Base-by-base conservation (phyloP, 2,797 vertebrate genomes). In the Alauda arvensis region DNA sequence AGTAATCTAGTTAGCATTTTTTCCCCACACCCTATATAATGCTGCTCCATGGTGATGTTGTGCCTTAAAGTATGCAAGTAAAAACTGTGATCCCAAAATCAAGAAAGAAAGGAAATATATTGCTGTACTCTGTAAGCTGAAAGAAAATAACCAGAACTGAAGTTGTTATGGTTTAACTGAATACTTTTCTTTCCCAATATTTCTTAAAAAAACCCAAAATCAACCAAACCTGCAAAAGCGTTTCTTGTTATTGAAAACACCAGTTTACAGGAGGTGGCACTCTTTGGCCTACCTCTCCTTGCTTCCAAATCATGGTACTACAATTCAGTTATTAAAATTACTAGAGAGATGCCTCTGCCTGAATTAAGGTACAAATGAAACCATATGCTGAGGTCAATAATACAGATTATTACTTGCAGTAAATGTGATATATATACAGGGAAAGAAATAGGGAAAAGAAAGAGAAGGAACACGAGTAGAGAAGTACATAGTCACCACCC, bases 131-230 rank as follows among this genome's bases (percentile, higher is more conserved):
- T 4, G 8, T 24, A 34, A 61, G 5, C 6, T 46, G n/a, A 80
- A 77, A 66, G 8, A 57, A 85, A 75, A 48, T 33, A 29, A 53
- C 5, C 1, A 26, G 40, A 78, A 14, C 8, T 15, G 14, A 69
- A 72, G 9, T 9, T 59, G 11, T 72, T 60, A 18, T 39, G 11
- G 13, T 57, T 83, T 59, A 48, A 34, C 6, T 9, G 7, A 82
- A 65, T 1, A 4, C 1, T 29, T 57, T 70, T 29, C 28, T 3
- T 9, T 17, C 7, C 5, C 8, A 29, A 0, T 65, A 11, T 61
- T 77, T 79, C 18, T 76, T 37, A 37, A 37, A 37, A n/a, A n/a
- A n/a, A n/a, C n/a, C n/a, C n/a, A n/a, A n/a, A n/a, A n/a, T n/a
- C n/a, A n/a, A n/a, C n/a, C 37, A 37, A 37, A 37, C 37, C 37